Base-by-base conservation (phyloP, 1,140 invertebrate species). In the Pomacea maculata region DNA sequence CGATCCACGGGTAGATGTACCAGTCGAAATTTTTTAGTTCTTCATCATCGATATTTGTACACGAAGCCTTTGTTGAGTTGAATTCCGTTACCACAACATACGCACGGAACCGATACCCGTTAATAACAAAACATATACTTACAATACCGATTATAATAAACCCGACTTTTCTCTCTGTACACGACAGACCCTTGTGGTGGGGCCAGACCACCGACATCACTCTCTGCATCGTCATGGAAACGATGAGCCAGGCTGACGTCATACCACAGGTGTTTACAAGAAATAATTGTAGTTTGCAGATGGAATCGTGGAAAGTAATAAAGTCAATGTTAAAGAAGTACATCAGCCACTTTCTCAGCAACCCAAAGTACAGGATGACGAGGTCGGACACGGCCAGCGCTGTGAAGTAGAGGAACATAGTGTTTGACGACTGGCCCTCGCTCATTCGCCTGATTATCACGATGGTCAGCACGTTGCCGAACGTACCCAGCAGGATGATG, bases 171-270 rank as follows among this genome's bases (percentile, higher is more conserved):
- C n/a, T 29, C 10, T 54, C 11, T 0, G 83, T 83, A 65, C 84
- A 87, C 11, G 82, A 73, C 19, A 25, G 34, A 45, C 78, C 80
- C 9, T 82, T 81, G 34, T 80, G 79, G 45, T 85, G 84, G 6
- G 87, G 87, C 67, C 83, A 77, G 72, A 83, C 85, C 1, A 85
- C 86, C 19, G 82, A 83, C 17, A 84, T 82, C 61, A 84, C 82
- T 9, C 87, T 67, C 67, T 88, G 85, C 57, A 82, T 68, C 7
- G 87, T 87, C 71, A 88, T 85, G 5, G 81, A 77, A 12, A 86
- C 87, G 11, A 88, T 74, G 7, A 85, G 75, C 86, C 87, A 88
- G 14, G 85, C 75, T 15, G 87, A 88, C 21, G 75, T 72, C 34
- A 85, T 80, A 0, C 80, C 61, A 0, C 73, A 61, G 19, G 80